phyloP scores from a whole-genome alignment of 1,140 invertebrate species.

The Limonius californicus region DNA sequence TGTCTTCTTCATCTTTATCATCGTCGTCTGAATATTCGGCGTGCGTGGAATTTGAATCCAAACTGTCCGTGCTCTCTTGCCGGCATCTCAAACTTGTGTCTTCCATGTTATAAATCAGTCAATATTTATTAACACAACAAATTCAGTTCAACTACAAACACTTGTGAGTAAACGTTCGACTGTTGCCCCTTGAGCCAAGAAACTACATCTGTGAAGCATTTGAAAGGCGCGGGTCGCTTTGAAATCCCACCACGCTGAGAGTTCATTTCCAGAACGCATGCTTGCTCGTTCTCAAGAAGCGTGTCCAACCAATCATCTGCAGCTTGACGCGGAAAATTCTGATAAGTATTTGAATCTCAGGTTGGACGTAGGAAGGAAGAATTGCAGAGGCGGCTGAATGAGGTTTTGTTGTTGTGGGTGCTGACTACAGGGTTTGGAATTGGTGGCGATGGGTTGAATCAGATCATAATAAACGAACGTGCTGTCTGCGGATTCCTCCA shows the following conservation, averaged over 20 bases:
- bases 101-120: slow-evolving; percentile 31
- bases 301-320: no score
- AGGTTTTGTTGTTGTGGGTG: no score
- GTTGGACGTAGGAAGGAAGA: no score
- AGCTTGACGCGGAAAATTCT: no score
- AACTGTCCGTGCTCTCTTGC: slow-evolving; percentile 46
- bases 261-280: no score
- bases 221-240: slow-evolving; percentile 1
- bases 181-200: not conserved
- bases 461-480: no score
- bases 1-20: slow-evolving; percentile 53
- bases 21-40: slow-evolving; percentile 45
- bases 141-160: not conserved
- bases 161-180: not conserved
- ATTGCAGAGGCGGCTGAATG: no score
- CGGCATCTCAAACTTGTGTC: slow-evolving; percentile 41
- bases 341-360: no score
- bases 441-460: no score
- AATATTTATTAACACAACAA: not conserved
- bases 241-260: not conserved
- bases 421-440: no score
- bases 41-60: slow-evolving; percentile 43
- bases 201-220: not conserved
- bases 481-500: no score
- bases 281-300: no score